Base-by-base conservation (phyloP, 2,797 vertebrate genomes). In the Emydoidea blandingii region DNA sequence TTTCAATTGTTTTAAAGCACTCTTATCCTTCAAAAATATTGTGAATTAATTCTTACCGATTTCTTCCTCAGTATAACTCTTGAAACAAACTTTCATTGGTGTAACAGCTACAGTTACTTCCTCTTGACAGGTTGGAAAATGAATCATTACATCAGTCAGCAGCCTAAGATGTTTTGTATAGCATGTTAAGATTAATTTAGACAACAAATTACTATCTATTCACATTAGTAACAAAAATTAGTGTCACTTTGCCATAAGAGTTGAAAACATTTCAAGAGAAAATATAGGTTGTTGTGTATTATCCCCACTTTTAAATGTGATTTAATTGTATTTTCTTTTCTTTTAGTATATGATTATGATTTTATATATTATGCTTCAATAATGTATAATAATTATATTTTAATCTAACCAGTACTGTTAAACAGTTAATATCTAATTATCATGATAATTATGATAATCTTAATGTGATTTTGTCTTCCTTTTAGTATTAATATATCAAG, bases 101-200 rank as follows among this genome's bases (percentile, higher is more conserved):
- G 98, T 99, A 41, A 98, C 96, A 11, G 98, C 98, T 79, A 99
- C 97, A 65, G 99, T 99, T 85, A 99, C 97, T 98, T 99, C 99
- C 94, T 99, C 99, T 96, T 99, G 99, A 96, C 96, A 98, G 12
- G 95, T 94, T 9, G 99, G 98, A 87, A 99, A 99, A 97, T 99
- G 99, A 97, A 98, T 97, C 97, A 99, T 96, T 87, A 98, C 98
- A 65, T 99, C 99, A 93, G 98, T 95, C 86, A 99, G 98, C 91
- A 99, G 98, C 98, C 99, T 99, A 84, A 2, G 92, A 98, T 94
- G 91, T 25, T 12, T 56, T 62, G 92, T 79, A 31, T 53, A 85
- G 52, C 23, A n/a, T 79, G 80, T 85, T 54, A 41, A 57, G 76
- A 50, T 62, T 14, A 81, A 85, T 95, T 88, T 44, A 21, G 72